Conservation (phyloP, 2,797 vertebrate species). For the Anguilla megastoma region DNA sequence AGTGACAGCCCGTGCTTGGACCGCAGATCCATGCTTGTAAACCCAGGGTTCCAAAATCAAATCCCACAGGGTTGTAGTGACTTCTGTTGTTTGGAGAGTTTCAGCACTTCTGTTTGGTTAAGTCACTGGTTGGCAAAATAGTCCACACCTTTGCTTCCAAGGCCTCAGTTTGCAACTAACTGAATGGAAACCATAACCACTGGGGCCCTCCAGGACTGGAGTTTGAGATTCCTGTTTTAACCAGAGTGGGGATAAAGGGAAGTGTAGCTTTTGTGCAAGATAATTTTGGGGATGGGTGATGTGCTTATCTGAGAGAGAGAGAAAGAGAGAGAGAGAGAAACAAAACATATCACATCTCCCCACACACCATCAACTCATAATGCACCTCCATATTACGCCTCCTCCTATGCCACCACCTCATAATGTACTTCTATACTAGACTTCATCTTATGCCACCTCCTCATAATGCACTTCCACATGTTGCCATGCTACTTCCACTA, state of each 20-base stretch:
- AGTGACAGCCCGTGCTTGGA: slow-evolving; percentile 79
- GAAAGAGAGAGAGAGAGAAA: not conserved
- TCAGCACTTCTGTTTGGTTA: no score
- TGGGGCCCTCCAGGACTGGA: not conserved
- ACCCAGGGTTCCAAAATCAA: not conserved
- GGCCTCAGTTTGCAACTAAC: no score
- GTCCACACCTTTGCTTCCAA: not conserved
- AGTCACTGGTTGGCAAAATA: not conserved
- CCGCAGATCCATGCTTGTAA: slow-evolving; percentile 68
- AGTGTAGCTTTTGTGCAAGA: not conserved
- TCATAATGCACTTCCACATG: not conserved
- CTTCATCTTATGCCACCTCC: not conserved
- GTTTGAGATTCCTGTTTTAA: not conserved
- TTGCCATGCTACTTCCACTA: not conserved
- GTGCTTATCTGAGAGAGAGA: slow-evolving; percentile 23
- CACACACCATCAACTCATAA: no score
- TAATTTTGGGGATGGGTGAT: not conserved
- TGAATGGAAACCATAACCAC: no score
- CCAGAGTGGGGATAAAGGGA: not conserved
- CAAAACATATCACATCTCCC: not conserved
- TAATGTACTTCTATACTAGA: not conserved
- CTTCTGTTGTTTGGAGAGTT: not conserved
- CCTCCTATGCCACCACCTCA: not conserved
- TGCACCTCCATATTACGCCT: no score
- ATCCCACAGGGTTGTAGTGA: not conserved